A percentile compares a stretch with the other conserved stretches of the same genome.
Conservation (phyloP, 2,113 vertebrate species). For the Oophaga pumilio region DNA sequence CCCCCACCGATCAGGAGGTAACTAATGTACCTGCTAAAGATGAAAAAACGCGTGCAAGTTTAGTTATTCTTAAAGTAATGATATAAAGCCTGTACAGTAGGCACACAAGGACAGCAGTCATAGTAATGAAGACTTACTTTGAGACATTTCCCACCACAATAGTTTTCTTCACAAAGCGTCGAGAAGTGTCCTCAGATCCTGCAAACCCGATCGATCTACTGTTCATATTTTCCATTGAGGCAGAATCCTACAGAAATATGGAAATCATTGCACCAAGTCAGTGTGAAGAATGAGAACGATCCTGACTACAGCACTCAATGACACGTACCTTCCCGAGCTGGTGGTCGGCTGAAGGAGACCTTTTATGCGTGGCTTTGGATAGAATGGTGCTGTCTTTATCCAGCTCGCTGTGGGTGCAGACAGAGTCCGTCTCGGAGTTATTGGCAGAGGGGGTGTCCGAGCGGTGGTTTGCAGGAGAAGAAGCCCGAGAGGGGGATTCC, state of each 20-base stretch:
- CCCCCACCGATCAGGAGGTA: no score
- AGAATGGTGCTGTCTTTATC: constrained; percentile 78
- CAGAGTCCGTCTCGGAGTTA: constrained; percentile 90
- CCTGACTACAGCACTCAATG: neutral
- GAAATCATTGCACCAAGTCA: neutral
- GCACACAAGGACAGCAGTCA: neutral
- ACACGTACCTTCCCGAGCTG: constrained; percentile 62
- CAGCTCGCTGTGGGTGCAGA: constrained; percentile 89
- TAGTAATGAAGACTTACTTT: constrained; percentile 77
- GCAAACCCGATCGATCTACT: constrained; percentile 79
- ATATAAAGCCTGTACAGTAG: neutral
- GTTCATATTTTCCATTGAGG: constrained; percentile 75
- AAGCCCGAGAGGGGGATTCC: constrained; percentile 92
- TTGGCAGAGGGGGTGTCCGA: constrained; percentile 89
- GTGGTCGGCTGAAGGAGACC: constrained; percentile 80
- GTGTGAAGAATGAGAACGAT: neutral
- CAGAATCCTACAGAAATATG: constrained; percentile 35
- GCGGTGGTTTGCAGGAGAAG: constrained; percentile 93
- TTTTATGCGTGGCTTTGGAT: constrained; percentile 76
- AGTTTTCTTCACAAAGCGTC: constrained; percentile 96
- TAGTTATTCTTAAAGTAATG: neutral
- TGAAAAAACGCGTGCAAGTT: no score
- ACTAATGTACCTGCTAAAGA: no score
- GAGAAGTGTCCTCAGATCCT: constrained; percentile 83
- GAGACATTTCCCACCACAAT: constrained; percentile 98